These are phyloP conservation scores for Caenorhabditis elegans DNA, from an alignment of 1,140 invertebrate species.

Conservation along the genomic window DNA sequence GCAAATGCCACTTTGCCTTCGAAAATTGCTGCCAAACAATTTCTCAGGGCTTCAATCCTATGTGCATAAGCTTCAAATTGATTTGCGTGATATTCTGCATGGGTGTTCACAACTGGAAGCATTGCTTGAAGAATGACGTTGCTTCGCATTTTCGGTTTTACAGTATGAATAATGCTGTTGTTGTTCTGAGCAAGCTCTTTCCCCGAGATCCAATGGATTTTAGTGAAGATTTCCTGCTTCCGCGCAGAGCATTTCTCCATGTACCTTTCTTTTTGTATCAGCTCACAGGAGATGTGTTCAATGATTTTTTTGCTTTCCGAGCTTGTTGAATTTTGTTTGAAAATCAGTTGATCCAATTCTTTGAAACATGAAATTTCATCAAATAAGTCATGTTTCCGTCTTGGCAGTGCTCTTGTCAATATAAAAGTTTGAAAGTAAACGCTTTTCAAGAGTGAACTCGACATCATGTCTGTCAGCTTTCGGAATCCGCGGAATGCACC, in stretches of 20 bases:
- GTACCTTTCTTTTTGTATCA: not conserved
- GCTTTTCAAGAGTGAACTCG: not conserved
- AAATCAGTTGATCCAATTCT: not conserved
- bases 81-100: not conserved
- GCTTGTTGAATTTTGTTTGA: not conserved
- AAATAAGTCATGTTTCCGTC: constrained; percentile 10
- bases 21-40: not conserved
- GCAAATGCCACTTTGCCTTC: not conserved
- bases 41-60: not conserved
- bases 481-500: not conserved
- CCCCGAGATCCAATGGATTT: not conserved
- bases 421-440: constrained; percentile 15
- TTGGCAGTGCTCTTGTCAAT: not conserved
- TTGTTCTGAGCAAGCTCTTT: not conserved
- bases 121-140: not conserved
- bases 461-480: not conserved
- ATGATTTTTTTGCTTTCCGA: constrained; percentile 3
- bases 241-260: not conserved
- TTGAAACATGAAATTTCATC: not conserved
- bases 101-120: not conserved
- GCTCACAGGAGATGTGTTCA: not conserved
- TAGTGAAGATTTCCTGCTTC: not conserved
- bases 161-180: not conserved
- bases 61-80: not conserved
- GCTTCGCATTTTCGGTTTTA: not conserved